Evolutionary conservation across 2,797 vertebrate species (phyloP), one percentile per base, ranked within the genome.

Genomic region (Masticophis lateralis): DNA sequence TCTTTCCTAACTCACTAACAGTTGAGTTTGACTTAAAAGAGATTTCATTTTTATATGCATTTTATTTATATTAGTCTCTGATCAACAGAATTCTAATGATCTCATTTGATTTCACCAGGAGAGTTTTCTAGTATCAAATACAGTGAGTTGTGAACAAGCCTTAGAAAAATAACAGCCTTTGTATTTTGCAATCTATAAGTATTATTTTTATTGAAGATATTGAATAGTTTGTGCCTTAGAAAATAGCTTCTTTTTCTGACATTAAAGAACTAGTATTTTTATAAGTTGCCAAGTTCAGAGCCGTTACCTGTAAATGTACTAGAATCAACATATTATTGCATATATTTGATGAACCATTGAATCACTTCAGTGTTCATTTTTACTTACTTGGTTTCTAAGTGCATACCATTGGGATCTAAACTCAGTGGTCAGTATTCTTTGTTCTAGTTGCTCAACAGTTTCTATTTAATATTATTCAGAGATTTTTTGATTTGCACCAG

Each of bases 361-460:
- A 96, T 96, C 96, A 90, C 93, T 96, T 94, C 90, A 96, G 93
- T 66, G 92, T 89, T 94, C 0, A 0, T 96, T 96, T 96, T 95
- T 94, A 96, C 90, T 95, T 96, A 95, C 90, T 96, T 96, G 88
- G 88, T 96, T 96, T 96, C 93, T 95, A 93, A 96, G 94, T 92
- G 74, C 94, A 91, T 88, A 94, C 95, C 95, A 94, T 92, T 91
- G 93, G 90, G 95, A 96, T 69, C 86, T 92, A 89, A 93, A 87
- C 57, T 91, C 2, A 53, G 69, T 95, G 95, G 94, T 97, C 95
- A 94, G 28, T 96, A 95, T 95, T 96, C 90, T 95, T 96, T 95
- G 87, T 97, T 95, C 86, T 92, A 94, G 94, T 93, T 94, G 93
- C 92, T 95, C 95, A 96, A 96, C 89, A 94, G 91, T 96, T 96